phyloP scores from a whole-genome alignment of 2,113 vertebrate genomes.

The Smithornis capensis region DNA sequence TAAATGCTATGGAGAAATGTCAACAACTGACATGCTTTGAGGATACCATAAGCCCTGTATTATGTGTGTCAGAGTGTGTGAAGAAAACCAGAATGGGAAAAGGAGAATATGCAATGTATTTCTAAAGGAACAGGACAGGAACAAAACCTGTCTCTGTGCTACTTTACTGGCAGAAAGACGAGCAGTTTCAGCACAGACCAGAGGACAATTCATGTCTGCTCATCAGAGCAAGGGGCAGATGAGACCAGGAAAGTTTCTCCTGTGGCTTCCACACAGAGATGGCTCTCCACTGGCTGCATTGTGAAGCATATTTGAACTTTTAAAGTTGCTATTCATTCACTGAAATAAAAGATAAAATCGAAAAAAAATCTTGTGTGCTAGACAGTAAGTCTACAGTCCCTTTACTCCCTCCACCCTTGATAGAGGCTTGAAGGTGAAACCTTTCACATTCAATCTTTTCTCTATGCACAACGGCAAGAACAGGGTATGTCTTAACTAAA shows the following conservation, averaged over 20 bases:
- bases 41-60: neutral
- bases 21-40: neutral
- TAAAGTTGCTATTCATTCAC: neutral
- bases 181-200: neutral
- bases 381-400: neutral
- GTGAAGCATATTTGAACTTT: neutral
- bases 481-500: neutral
- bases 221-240: neutral
- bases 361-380: neutral
- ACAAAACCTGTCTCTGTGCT: neutral
- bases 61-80: neutral
- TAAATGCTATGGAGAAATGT: neutral
- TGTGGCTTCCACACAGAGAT: neutral
- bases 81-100: neutral
- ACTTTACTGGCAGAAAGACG: neutral
- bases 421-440: neutral
- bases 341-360: neutral
- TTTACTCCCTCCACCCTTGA: neutral
- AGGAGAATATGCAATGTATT: neutral
- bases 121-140: neutral
- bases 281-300: neutral
- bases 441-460: neutral
- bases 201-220: neutral
- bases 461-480: neutral
- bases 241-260: neutral